These are phyloP conservation scores for Eulacestoma nigropectus DNA, from an alignment of 2,113 vertebrate genomes.

Conservation along the genomic window DNA sequence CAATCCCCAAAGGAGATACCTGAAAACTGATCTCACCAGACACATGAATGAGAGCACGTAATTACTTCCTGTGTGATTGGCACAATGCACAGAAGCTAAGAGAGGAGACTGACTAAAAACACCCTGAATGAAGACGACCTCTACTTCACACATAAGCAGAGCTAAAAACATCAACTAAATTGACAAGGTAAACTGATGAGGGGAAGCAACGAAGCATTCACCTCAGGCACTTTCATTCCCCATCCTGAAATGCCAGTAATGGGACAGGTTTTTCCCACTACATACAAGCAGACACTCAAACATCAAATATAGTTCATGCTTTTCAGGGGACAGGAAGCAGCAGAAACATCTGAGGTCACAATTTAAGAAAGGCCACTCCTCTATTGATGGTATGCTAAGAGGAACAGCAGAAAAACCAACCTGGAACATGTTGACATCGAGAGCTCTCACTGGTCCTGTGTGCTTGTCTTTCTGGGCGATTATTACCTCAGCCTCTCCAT, in stretches of 20 bases:
- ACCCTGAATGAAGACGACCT: neutral
- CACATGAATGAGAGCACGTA: accelerated
- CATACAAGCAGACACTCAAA: neutral
- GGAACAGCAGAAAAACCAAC: constrained; percentile 61
- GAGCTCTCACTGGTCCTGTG: constrained; percentile 88
- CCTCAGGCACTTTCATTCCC: neutral
- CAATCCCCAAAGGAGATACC: neutral
- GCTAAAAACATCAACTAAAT: neutral
- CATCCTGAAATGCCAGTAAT: neutral
- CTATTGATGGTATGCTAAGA: accelerated
- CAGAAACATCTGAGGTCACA: neutral
- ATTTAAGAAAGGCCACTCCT: neutral
- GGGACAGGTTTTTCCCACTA: neutral
- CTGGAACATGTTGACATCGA: constrained; percentile 93
- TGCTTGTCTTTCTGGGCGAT: constrained; percentile 89
- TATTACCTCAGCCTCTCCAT: constrained; percentile 82
- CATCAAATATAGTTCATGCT: neutral
- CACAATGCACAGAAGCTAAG: accelerated
- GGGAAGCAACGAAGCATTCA: neutral
- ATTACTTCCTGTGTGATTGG: neutral
- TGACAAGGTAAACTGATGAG: accelerated
- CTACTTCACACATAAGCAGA: neutral
- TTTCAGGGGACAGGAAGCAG: neutral
- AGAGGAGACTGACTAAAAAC: neutral
- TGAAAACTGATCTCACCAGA: neutral